A percentile compares a stretch with the other conserved stretches of the same genome.
phyloP scores from a whole-genome alignment of 2,113 vertebrate genomes.

The Marmota flaviventris region DNA sequence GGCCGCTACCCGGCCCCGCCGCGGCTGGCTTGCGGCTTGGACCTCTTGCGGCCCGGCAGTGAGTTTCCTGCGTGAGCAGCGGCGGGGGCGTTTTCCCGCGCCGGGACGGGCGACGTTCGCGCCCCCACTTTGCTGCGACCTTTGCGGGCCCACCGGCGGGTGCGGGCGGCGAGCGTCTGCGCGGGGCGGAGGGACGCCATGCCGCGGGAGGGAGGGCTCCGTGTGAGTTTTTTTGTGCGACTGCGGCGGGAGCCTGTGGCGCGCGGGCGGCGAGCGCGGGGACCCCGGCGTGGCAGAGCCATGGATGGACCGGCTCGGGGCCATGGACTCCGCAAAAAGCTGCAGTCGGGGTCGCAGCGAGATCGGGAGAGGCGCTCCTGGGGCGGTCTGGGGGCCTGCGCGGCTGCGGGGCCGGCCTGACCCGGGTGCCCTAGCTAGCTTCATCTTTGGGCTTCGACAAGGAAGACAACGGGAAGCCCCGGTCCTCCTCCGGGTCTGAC shows the following conservation, averaged over 20 bases:
- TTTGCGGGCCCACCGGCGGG: slow-evolving; percentile 39
- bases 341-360: slow-evolving; percentile 94
- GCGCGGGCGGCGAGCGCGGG: slow-evolving; percentile 74
- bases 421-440: slow-evolving; percentile 87
- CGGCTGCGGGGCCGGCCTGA: slow-evolving; percentile 84
- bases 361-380: slow-evolving; percentile 91
- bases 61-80: slow-evolving; percentile 77
- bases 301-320: slow-evolving; percentile 94
- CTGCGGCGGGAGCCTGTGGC: slow-evolving; percentile 78
- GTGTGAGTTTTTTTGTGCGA: slow-evolving; percentile 76
- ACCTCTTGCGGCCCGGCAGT: slow-evolving; percentile 68
- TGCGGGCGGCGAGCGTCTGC: not conserved
- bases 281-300: slow-evolving; percentile 82
- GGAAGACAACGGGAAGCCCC: slow-evolving; percentile 91
- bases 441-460: slow-evolving; percentile 96
- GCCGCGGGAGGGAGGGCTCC: slow-evolving; percentile 70
- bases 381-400: too few species aligned
- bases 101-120: slow-evolving; percentile 79
- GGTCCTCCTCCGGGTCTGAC: too few species aligned
- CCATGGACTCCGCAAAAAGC: slow-evolving; percentile 93
- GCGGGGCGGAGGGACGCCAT: slow-evolving; percentile 80
- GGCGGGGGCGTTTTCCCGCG: slow-evolving; percentile 70
- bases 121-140: slow-evolving; percentile 80
- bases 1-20: too few species aligned
- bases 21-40: slow-evolving; percentile 21